Conservation (phyloP, 2,888 invertebrate species). For the Heteromurus nitidus region DNA sequence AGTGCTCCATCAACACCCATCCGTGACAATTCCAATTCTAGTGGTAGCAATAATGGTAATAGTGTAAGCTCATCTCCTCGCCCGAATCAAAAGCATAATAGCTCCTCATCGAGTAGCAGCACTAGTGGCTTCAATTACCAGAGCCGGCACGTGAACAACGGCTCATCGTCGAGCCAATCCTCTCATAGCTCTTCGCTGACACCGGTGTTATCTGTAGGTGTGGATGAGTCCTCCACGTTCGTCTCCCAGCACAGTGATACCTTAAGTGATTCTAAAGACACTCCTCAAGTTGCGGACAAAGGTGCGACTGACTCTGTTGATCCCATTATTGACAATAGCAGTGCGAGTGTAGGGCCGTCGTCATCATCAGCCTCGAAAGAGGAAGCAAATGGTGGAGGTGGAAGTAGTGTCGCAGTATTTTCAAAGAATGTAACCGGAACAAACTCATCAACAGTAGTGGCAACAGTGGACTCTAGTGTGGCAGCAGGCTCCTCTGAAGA, state of each 20-base stretch:
- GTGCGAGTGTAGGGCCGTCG: conserved; percentile 14
- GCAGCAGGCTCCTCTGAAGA: conserved; percentile 16
- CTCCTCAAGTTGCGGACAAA: conserved; percentile 31
- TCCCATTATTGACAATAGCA: conserved; percentile 2
- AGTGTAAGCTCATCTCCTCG: conserved; percentile 9
- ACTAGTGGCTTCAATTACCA: conserved; percentile 25
- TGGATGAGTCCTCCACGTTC: conserved; percentile 32
- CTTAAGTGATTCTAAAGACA: conserved; percentile 52
- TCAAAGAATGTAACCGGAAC: conserved; percentile 42
- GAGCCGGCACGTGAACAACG: conserved; percentile 33
- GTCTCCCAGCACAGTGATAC: conserved; percentile 53
- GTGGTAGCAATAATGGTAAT: neutral
- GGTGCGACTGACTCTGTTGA: conserved; percentile 4
- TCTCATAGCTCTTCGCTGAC: conserved; percentile 35
- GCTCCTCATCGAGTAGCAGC: conserved; percentile 16
- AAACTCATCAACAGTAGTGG: conserved; percentile 31
- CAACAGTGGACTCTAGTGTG: conserved; percentile 1
- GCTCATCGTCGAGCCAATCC: conserved; percentile 16
- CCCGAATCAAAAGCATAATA: conserved; percentile 27
- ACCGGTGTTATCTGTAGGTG: conserved; percentile 41
- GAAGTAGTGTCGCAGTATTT: conserved; percentile 8
- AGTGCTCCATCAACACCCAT: conserved; percentile 46
- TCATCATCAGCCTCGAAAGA: conserved; percentile 32
- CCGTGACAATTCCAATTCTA: conserved; percentile 38
- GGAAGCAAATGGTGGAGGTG: conserved; percentile 27